Evolutionary conservation across 1,140 invertebrate species (phyloP), one percentile per base, ranked within the genome.

Genomic region (Hylaeus volcanicus): DNA sequence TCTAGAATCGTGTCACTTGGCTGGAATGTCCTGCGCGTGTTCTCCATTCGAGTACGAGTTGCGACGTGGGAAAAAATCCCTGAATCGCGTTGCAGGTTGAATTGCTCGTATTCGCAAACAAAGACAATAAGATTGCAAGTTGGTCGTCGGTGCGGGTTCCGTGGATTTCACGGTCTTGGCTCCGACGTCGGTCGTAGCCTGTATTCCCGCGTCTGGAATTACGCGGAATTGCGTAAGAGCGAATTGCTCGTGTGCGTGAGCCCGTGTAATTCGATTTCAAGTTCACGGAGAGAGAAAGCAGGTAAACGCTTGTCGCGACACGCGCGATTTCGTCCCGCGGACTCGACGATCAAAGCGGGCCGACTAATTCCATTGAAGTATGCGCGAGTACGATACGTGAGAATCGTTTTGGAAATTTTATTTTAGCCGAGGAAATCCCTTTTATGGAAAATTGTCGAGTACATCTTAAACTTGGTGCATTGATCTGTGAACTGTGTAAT

Each of bases 201-300:
- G n/a, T 69, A 85, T 78, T 61, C 58, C 58, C 58, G 82, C 61
- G 72, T 58, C 11, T 68, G 60, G 73, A 48, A 81, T 81, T 65
- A 73, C 82, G 61, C 69, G 55, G 63, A 85, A 72, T 85, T 85
- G 84, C 83, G 79, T 86, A 86, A 80, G 53, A 74, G 78, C 12
- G 72, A 80, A 85, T 63, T 66, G 84, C 81, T 80, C 58, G 83
- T 68, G 76, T 83, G 76, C 81, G 84, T 85, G 84, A 85, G 70
- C 83, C 78, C 80, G 73, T 77, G 79, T 86, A 86, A 85, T 86
- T 85, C 84, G 84, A 86, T 86, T 78, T 82, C 84, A 86, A 86
- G 84, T 86, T 86, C 84, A 85, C 55, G 84, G 83, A 79, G 83
- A 86, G 83, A 85, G 83, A 86, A 85, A 86, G 83, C 83, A 53